A percentile compares a stretch with the other conserved stretches of the same genome.
Conservation (phyloP, 2,888 invertebrate genomes). For the Eutolmus rufibarbis region DNA sequence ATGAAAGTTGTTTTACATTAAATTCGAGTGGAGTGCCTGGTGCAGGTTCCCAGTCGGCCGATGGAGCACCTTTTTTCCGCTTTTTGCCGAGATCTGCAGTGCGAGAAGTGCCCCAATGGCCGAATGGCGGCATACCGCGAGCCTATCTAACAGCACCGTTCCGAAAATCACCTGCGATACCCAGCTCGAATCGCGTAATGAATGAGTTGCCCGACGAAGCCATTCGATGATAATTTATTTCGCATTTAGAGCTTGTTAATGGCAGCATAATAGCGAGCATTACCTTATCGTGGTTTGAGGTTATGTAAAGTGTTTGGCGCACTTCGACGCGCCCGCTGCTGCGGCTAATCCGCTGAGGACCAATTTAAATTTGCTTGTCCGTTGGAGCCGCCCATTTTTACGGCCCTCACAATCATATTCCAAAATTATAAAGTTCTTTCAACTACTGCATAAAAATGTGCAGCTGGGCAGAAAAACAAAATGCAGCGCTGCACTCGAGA, state of each 20-base stretch:
- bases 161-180: neutral
- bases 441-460: neutral
- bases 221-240: neutral
- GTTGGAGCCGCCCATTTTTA: neutral
- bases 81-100: neutral
- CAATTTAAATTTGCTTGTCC: neutral
- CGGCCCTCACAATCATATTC: neutral
- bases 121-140: neutral
- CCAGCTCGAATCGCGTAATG: neutral
- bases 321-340: neutral
- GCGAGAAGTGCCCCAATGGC: neutral
- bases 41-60: neutral
- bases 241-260: neutral
- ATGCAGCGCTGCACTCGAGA: neutral
- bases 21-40: neutral
- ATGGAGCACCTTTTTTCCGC: neutral
- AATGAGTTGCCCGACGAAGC: neutral
- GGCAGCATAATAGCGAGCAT: neutral
- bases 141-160: neutral
- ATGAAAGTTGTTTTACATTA: conserved; percentile 20
- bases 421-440: neutral
- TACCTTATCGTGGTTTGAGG: neutral
- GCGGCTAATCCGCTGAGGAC: neutral
- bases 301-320: neutral
- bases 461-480: neutral